Evolutionary conservation across 92 coral and sea anemone species (phyloP).

Genomic region (Heliopora coerulea): DNA sequence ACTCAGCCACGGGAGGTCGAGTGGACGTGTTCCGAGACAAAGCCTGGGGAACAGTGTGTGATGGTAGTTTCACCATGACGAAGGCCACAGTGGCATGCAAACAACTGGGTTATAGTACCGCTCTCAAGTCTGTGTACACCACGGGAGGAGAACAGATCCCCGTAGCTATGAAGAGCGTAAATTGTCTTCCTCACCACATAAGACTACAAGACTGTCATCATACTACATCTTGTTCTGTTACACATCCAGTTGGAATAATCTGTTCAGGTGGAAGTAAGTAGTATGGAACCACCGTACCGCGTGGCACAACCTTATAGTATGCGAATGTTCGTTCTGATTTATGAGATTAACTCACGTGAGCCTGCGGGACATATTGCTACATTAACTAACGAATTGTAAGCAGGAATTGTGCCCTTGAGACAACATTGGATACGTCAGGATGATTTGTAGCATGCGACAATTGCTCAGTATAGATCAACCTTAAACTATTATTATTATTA

Average conservation of each 20-base stretch:
- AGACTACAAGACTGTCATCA: conserved; percentile 22
- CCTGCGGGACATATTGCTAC: no score
- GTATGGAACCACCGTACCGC: no score
- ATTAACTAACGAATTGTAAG: no score
- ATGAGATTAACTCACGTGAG: no score
- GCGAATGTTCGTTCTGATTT: no score
- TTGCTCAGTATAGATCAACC: no score
- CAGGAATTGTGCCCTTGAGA: no score
- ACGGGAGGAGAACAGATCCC: not conserved
- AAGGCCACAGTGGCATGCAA: conserved; percentile 12
- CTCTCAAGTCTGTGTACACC: not conserved
- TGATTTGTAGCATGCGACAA: no score
- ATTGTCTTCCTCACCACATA: not conserved
- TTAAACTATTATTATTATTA: no score
- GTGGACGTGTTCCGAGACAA: not conserved
- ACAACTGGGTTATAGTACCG: conserved; percentile 11
- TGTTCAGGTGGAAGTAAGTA: conserved; percentile 26
- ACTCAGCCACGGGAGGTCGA: conserved; percentile 8
- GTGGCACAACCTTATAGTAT: no score
- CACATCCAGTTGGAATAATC: not conserved
- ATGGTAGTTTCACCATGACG: not conserved
- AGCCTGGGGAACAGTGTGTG: conserved; percentile 16
- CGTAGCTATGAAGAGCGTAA: no score
- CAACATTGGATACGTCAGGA: no score
- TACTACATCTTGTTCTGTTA: not conserved